Percentiles rank a stretch among this genome's conserved stretches.
Conservation (phyloP, 2,888 invertebrate species). For the Dryobota labecula region DNA sequence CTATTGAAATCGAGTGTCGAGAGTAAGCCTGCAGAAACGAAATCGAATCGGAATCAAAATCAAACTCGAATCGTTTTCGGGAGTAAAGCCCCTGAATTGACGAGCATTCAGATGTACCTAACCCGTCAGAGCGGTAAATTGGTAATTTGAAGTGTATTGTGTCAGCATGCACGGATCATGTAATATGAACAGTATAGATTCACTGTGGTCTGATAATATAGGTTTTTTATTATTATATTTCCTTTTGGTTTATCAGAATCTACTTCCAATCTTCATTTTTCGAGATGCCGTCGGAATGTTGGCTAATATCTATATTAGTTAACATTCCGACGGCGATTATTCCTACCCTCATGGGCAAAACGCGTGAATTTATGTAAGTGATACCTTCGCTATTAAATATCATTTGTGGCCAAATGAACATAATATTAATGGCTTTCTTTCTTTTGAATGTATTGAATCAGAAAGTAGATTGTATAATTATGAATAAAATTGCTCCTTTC, state of each 20-base stretch:
- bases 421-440: not conserved
- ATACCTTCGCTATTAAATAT: not conserved
- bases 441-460: not conserved
- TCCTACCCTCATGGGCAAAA: not conserved
- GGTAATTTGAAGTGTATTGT: no score
- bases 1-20: no score
- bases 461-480: not conserved
- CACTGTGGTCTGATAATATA: not conserved
- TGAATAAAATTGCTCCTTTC: not conserved
- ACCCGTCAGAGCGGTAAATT: no score
- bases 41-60: no score
- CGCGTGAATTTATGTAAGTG: not conserved
- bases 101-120: no score
- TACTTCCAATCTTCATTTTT: not conserved
- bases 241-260: not conserved
- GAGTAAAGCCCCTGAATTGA: no score
- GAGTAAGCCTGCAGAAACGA: no score
- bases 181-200: not conserved
- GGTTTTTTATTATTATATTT: not conserved
- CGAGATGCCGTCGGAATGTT: not conserved
- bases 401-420: not conserved
- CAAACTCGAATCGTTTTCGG: no score
- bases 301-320: not conserved
- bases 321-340: no score
- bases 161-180: no score